Base-by-base conservation (phyloP, 2,797 vertebrate genomes). In the Orientallactaga sibirica region DNA sequence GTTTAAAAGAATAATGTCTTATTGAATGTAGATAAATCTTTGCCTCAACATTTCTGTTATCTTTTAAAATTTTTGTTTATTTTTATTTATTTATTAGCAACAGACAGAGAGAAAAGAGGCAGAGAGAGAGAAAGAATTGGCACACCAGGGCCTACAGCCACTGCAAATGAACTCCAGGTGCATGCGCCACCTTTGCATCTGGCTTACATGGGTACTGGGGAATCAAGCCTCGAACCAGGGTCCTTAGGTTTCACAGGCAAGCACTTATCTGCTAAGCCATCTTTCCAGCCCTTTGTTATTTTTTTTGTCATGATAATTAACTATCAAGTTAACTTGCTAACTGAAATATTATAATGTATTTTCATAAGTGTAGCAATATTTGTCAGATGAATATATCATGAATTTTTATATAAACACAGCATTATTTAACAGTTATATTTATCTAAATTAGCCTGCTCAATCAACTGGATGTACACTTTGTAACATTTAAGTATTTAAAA, bases 401-500 rank as follows among this genome's bases (percentile, higher is more conserved):
- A n/a, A 86, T 80, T 96, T 96, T 89, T 67, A 14, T 6, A 27
- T 86, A 78, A 92, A 41, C 27, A 70, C 2, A 93, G 4, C 19
- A 22, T 90, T 93, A 93, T 89, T 95, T 94, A 86, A 92, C 52
- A 61, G 83, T 66, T 58, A 64, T 8, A 20, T 84, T 95, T 62
- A 61, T 92, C 76, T 93, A 88, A 93, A 92, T 79, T 86, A 52
- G 19, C 7, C 70, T 81, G 22, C 18, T 95, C 74, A 74, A 71
- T 93, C 75, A 75, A 73, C 70, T 55, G 92, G 83, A 80, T 43
- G 20, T 83, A 73, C 2, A 74, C 37, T 95, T 93, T 80, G 52
- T 62, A 81, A 87, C 33, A 62, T 82, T 93, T 95, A 87, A 86
- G n/a, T 5, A 76, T 94, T 87, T 92, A 73, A 70, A 95, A 89